phyloP scores from a whole-genome alignment of 2,113 vertebrate genomes.

The Mungos mungo region DNA sequence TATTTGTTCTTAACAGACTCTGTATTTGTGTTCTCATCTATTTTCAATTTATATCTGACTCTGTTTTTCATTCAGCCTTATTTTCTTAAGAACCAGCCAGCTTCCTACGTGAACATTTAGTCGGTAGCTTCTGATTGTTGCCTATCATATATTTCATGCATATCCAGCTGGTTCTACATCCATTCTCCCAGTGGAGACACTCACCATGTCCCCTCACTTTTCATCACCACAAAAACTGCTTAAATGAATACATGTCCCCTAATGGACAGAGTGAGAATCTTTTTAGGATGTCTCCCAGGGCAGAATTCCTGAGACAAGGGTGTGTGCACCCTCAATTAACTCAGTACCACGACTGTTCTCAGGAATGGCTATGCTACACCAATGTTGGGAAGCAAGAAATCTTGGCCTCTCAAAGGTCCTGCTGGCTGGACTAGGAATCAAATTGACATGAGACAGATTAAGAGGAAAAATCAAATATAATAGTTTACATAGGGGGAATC shows the following conservation, averaged over 20 bases:
- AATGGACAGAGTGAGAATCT: background rate
- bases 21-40: background rate
- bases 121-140: background rate
- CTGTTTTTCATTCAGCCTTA: background rate
- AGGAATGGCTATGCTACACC: background rate
- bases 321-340: background rate
- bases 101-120: background rate
- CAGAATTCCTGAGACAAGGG: background rate
- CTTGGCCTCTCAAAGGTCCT: background rate
- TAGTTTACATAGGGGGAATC: background rate
- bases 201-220: background rate
- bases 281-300: background rate
- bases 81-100: background rate
- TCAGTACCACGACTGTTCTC: background rate
- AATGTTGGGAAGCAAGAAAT: background rate
- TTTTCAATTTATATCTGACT: background rate
- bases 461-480: background rate
- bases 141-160: too few species aligned
- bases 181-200: background rate
- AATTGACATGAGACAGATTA: background rate
- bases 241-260: background rate
- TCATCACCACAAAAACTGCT: background rate
- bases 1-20: background rate
- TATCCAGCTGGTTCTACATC: background rate
- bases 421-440: background rate